Conservation (phyloP, 2,113 vertebrate genomes). For the Boulengeromyrus knoepffleri region DNA sequence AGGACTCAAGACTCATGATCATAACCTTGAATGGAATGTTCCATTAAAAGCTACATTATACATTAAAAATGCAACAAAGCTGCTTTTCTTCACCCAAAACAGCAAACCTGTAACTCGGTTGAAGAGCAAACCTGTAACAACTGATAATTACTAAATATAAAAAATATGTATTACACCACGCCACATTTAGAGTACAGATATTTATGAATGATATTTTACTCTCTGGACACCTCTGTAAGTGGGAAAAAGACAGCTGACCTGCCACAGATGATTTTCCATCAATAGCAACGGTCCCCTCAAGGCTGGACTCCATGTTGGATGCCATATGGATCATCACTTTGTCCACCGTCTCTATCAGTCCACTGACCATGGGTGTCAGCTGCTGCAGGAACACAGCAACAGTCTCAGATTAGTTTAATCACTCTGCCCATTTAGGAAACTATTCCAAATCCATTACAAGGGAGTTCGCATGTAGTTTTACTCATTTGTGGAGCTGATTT, state of each 20-base stretch:
- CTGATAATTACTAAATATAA: background rate
- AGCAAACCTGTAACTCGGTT: background rate
- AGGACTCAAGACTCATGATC: background rate
- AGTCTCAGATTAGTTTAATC: background rate
- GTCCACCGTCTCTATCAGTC: slow-evolving; percentile 75
- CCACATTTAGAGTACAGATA: background rate
- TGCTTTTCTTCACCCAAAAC: background rate
- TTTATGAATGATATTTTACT: background rate
- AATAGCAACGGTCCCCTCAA: slow-evolving; percentile 47
- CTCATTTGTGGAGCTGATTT: background rate
- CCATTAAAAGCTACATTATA: background rate
- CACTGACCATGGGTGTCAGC: slow-evolving; percentile 50
- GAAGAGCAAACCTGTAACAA: background rate
- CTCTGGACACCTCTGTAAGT: background rate
- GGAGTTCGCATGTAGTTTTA: background rate
- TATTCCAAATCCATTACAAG: background rate
- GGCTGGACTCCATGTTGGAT: slow-evolving; percentile 52
- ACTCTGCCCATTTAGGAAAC: background rate
- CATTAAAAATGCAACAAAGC: background rate
- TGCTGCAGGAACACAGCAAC: slow-evolving; percentile 36
- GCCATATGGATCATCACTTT: slow-evolving; percentile 71
- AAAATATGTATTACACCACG: background rate
- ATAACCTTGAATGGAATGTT: background rate
- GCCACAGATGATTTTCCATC: slow-evolving; percentile 74
- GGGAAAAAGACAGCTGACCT: slow-evolving; percentile 56